phyloP scores from a whole-genome alignment of 2,888 invertebrate genomes.

The Agriotes lineatus region DNA sequence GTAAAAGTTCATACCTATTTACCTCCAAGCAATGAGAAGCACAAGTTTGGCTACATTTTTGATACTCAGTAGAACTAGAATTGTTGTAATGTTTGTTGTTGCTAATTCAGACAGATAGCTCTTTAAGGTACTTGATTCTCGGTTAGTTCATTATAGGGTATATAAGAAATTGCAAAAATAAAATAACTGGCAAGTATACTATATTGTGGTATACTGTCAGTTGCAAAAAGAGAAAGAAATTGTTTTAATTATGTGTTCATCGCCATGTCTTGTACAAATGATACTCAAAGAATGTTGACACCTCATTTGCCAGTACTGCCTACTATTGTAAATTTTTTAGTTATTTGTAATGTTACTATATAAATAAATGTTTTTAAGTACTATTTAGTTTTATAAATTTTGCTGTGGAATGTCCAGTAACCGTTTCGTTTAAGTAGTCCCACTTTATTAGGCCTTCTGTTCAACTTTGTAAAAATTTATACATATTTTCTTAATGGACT shows the following conservation, averaged over 20 bases:
- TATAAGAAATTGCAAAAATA: constrained; percentile 5
- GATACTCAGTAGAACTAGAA: constrained; percentile 43
- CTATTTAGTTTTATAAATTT: too few species aligned
- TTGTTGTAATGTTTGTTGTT: constrained; percentile 1
- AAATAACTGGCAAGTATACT: not conserved
- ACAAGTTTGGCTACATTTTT: constrained; percentile 54
- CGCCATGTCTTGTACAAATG: not conserved
- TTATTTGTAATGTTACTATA: not conserved
- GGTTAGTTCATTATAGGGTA: not conserved
- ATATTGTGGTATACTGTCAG: not conserved
- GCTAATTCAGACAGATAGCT: not conserved
- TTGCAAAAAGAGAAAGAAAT: not conserved
- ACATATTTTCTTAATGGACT: too few species aligned
- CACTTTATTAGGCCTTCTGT: too few species aligned
- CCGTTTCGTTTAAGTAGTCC: too few species aligned
- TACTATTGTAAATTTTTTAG: not conserved
- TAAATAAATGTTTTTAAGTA: constrained; percentile 5
- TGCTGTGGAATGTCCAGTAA: too few species aligned
- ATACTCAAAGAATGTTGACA: constrained; percentile 4
- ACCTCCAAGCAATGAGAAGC: constrained; percentile 51
- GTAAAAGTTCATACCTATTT: constrained; percentile 50
- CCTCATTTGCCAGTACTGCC: constrained; percentile 4
- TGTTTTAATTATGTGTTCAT: too few species aligned
- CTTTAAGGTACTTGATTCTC: not conserved
- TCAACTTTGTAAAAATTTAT: too few species aligned